Evolutionary conservation across 2,797 vertebrate species (phyloP).

Genomic region (Acropternis orthonyx): DNA sequence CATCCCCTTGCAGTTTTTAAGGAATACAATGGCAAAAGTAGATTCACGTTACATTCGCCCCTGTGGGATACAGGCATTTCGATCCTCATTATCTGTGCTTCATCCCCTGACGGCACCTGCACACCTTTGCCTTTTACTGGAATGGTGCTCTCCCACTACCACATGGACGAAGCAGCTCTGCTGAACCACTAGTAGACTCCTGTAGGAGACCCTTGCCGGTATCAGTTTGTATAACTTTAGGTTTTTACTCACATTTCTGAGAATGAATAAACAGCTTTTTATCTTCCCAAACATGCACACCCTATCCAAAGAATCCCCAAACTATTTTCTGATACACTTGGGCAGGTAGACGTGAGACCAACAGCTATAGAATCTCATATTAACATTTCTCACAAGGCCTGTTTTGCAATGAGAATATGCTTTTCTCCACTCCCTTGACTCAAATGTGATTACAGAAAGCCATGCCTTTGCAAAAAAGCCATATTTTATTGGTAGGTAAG

Average conservation of each 20-base stretch:
- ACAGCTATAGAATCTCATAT: neutral
- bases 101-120: neutral
- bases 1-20: neutral
- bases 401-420: neutral
- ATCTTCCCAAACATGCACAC: neutral
- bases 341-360: neutral
- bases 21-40: neutral
- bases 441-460: neutral
- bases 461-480: neutral
- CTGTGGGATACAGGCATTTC: neutral
- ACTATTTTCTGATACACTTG: neutral
- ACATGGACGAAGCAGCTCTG: neutral
- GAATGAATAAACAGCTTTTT: neutral
- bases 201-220: neutral
- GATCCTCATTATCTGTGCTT: neutral
- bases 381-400: neutral
- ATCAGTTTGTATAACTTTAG: neutral
- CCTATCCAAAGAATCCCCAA: neutral
- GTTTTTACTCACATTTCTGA: neutral
- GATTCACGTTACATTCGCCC: accelerated
- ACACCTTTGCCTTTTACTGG: neutral
- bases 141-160: neutral
- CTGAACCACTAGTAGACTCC: neutral
- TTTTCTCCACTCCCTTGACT: neutral
- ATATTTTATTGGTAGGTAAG: neutral